Evolutionary conservation across 1,140 invertebrate species (phyloP), one percentile per base, ranked within the genome.

Genomic region (Periplaneta americana): DNA sequence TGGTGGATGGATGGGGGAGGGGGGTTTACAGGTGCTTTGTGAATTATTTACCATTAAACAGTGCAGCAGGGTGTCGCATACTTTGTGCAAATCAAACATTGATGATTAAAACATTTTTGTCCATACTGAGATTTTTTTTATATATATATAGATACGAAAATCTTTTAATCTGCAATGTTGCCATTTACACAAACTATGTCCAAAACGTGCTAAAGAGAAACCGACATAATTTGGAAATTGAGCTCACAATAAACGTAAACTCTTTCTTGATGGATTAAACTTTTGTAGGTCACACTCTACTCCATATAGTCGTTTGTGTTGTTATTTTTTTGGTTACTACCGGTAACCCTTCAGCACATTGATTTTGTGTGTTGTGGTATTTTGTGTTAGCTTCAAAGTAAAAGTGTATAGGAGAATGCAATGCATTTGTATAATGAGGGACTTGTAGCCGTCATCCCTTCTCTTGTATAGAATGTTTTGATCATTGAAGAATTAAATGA

Each of bases 341-440:
- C 76, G 15, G 76, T 78, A 78, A 78, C 35, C 34, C 33, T 81
- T 37, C 39, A 37, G 75, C 75, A 81, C 75, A 81, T 81, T 34
- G 32, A 77, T 81, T 48, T 66, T 75, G 74, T 76, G 75, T 77
- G 74, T 77, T 78, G 75, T 81, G 66, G 76, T 78, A 78, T 78
- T 78, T 80, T 82, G 74, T 78, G 39, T 79, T 82, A 82, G 79
- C 79, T 80, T 82, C 39, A 77, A 75, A 31, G n/a, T n/a, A 74
- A 80, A 82, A 75, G 79, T 78, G 48, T 81, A 39, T 81, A 81
- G 81, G 75, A 37, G 76, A 81, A 77, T 39, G 39, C 39, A n/a
- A 34, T 81, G 81, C 81, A 81, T 81, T 81, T 81, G 80, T 81
- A 81, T 66, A 77, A 35, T 81, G 75, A 81, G 74, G 81, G 81